Percentiles rank a stretch among this genome's conserved stretches.
Evolutionary conservation across 2,113 vertebrate genomes (phyloP).

Genomic region (Eublepharis macularius): DNA sequence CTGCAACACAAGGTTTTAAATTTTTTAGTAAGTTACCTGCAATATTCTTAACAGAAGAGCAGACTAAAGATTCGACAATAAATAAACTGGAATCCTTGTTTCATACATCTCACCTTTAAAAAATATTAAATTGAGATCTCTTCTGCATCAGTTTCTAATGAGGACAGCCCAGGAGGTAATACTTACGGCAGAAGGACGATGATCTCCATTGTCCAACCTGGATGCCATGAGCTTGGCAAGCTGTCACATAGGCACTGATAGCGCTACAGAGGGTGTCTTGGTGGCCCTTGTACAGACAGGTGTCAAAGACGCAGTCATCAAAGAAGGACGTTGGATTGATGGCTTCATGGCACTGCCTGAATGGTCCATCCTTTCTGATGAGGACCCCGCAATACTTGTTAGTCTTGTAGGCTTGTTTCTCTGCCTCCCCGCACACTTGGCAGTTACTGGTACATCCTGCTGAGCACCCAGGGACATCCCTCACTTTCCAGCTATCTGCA

Average conservation of each 20-base stretch:
- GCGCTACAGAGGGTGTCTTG: constrained; percentile 68
- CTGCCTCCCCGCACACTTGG: neutral
- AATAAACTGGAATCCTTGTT: too few species aligned
- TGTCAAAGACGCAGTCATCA: constrained; percentile 70
- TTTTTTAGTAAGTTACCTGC: too few species aligned
- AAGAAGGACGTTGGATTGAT: constrained; percentile 63
- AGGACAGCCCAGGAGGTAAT: neutral
- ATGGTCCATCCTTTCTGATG: constrained; percentile 31
- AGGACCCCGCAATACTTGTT: constrained; percentile 69
- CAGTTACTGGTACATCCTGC: neutral
- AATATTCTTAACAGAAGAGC: too few species aligned
- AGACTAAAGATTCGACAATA: too few species aligned
- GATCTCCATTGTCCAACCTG: constrained; percentile 66
- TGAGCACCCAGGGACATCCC: neutral
- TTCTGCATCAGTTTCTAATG: neutral
- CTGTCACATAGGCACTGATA: constrained; percentile 65
- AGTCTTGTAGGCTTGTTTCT: constrained; percentile 40
- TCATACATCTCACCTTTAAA: too few species aligned
- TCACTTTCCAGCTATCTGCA: constrained; percentile 70
- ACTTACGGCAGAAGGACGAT: constrained; percentile 70
- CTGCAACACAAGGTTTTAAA: too few species aligned
- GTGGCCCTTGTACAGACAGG: constrained; percentile 72
- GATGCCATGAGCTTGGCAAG: constrained; percentile 69
- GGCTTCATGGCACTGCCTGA: constrained; percentile 59
- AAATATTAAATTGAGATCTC: neutral